These are phyloP conservation scores for Hephaestus fuliginosus DNA, from an alignment of 2,797 vertebrate genomes.

Conservation along the genomic window DNA sequence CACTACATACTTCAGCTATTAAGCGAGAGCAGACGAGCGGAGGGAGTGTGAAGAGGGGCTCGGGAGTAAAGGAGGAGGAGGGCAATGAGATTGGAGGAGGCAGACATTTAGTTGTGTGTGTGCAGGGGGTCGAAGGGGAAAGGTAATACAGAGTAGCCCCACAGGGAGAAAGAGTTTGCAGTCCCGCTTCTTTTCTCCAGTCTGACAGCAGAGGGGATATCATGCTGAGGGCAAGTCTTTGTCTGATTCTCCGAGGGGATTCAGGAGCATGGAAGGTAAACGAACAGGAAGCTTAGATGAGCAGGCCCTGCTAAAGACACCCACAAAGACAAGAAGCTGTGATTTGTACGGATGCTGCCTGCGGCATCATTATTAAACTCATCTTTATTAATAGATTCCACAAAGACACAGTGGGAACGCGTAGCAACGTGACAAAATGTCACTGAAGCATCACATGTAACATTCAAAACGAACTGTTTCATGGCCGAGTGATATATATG, in stretches of 20 bases:
- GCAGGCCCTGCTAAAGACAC: slow-evolving; percentile 14
- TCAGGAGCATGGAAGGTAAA: slow-evolving; percentile 36
- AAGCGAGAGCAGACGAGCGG: slow-evolving; percentile 18
- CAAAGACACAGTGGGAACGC: slow-evolving; percentile 1
- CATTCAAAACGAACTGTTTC: neutral
- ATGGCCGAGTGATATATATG: neutral
- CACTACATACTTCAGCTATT: slow-evolving; percentile 35
- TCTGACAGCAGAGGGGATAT: slow-evolving; percentile 55
- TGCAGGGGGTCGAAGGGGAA: neutral
- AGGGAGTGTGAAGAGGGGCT: neutral
- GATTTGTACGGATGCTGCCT: slow-evolving; percentile 32
- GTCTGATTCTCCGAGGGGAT: slow-evolving; percentile 45
- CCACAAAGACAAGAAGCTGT: slow-evolving; percentile 46
- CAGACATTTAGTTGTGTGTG: slow-evolving; percentile 30
- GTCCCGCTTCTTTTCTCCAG: slow-evolving; percentile 43
- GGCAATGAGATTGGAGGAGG: slow-evolving; percentile 31
- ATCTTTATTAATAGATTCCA: slow-evolving; percentile 62
- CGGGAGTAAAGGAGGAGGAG: neutral
- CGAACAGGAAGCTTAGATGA: slow-evolving; percentile 42
- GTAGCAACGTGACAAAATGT: slow-evolving; percentile 31
- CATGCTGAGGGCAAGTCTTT: slow-evolving; percentile 70
- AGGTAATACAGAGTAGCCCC: slow-evolving; percentile 31
- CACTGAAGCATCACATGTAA: neutral
- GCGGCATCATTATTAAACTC: slow-evolving; percentile 48
- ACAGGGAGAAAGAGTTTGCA: slow-evolving; percentile 38